Conservation (phyloP, 1,140 invertebrate species). For the Aphaenogaster ashmeadi region DNA sequence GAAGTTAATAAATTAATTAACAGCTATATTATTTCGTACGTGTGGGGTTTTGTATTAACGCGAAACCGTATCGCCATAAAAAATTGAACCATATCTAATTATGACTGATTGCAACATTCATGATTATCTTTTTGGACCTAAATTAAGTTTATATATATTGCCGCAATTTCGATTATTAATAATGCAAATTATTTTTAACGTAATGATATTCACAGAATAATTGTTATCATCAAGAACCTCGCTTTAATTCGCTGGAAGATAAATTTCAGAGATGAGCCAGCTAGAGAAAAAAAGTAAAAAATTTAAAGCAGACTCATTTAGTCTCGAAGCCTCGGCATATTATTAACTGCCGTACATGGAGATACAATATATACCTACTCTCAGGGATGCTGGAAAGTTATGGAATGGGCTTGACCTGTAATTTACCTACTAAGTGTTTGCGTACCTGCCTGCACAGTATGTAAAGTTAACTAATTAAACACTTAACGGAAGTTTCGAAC, state of each 20-base stretch:
- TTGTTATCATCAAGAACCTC: background rate
- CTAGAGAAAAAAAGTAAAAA: slow-evolving; percentile 26
- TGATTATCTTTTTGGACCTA: background rate
- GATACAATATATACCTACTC: slow-evolving; percentile 74
- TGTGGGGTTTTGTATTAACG: slow-evolving; percentile 6
- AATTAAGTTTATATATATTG: background rate
- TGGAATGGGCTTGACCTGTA: slow-evolving; percentile 81
- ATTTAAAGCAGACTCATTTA: slow-evolving; percentile 60
- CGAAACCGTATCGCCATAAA: background rate
- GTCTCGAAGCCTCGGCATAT: slow-evolving; percentile 61
- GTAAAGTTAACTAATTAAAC: slow-evolving; percentile 85
- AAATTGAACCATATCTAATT: background rate
- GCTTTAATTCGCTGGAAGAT: background rate
- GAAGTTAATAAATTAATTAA: slow-evolving; percentile 47
- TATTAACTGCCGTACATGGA: slow-evolving; percentile 76
- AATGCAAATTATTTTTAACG: background rate
- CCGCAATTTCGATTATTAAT: background rate
- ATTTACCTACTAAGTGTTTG: slow-evolving; percentile 85
- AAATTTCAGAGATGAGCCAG: background rate
- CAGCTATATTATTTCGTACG: slow-evolving; percentile 12
- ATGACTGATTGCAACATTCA: background rate
- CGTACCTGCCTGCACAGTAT: slow-evolving; percentile 74
- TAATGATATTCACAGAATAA: background rate
- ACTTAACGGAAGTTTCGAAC: slow-evolving; percentile 81
- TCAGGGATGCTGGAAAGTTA: slow-evolving; percentile 81